These are phyloP conservation scores for Podargus strigoides DNA, from an alignment of 2,797 vertebrate genomes.

Conservation along the genomic window DNA sequence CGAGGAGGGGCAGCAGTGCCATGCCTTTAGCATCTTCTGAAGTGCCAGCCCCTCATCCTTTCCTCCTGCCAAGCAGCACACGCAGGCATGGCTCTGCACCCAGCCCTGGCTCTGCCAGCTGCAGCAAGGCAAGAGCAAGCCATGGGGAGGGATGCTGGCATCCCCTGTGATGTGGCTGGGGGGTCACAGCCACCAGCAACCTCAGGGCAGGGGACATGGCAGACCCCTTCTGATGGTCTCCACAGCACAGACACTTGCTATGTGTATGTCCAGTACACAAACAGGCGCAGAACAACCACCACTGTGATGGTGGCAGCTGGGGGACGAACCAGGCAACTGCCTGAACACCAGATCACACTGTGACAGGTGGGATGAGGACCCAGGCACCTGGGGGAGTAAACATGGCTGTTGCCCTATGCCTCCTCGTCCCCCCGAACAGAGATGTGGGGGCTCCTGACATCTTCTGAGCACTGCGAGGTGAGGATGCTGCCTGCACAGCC, in stretches of 20 bases:
- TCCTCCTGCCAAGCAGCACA: not conserved
- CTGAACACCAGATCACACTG: not conserved
- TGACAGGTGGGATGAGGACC: not conserved
- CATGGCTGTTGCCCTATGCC: fast-evolving
- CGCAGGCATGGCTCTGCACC: not conserved
- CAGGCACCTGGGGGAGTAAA: not conserved
- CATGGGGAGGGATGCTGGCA: fast-evolving
- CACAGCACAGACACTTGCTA: not conserved
- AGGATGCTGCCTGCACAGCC: not conserved
- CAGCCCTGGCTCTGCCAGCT: not conserved
- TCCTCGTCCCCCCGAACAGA: fast-evolving
- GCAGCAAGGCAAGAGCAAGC: not conserved
- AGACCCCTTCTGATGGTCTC: not conserved
- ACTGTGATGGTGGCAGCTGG: not conserved
- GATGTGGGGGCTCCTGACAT: fast-evolving
- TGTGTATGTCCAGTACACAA: not conserved
- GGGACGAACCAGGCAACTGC: not conserved
- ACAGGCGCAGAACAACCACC: not conserved
- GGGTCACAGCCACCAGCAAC: not conserved
- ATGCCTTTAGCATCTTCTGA: fast-evolving
- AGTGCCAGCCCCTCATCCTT: fast-evolving
- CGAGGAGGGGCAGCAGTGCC: not conserved
- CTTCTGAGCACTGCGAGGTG: not conserved
- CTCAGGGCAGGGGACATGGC: not conserved
- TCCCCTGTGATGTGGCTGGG: not conserved